Evolutionary conservation across 2,888 invertebrate genomes (phyloP), one percentile per base, ranked within the genome.

Genomic region (Leucania comma): DNA sequence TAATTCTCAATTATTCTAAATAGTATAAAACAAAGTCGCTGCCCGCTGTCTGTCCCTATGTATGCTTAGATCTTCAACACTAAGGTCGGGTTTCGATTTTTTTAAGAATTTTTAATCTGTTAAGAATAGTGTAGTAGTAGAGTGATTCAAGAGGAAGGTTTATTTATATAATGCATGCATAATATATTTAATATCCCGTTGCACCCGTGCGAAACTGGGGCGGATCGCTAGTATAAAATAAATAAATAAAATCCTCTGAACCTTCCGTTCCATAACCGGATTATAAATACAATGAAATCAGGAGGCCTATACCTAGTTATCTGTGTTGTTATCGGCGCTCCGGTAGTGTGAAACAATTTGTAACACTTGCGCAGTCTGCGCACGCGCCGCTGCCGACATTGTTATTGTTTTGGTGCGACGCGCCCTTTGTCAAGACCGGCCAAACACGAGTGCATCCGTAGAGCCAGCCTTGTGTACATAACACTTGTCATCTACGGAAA

Each of bases 331-430:
- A 73, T 80, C 76, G 68, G 35, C 26, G 53, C 46, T 64, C 46
- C 71, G 69, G 75, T 78, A 81, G 85, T 88, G 87, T 87, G 85
- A 87, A 90, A 89, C 88, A 89, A 90, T 90, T 91, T 86, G 90
- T 89, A 80, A 81, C 86, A 88, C 89, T 93, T 92, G 89, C 83
- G 88, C 88, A 94, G 82, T 86, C 94, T 48, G 89, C 89, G 92
- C 95, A 95, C 94, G 94, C 93, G 92, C 89, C 77, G 78, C 72
- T 80, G 83, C 80, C 85, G 86, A 87, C 84, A 89, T 91, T 92
- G 90, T 93, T 91, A 92, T 93, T 94, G 93, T 93, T 94, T 93
- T 91, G 92, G 93, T 90, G 89, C 87, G 90, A 82, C 87, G 89
- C 88, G 87, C 90, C 88, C 90, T 92, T 91, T 92, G 92, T 90